phyloP scores from a whole-genome alignment of 2,797 vertebrate genomes.

The Malacoctenus gilli region DNA sequence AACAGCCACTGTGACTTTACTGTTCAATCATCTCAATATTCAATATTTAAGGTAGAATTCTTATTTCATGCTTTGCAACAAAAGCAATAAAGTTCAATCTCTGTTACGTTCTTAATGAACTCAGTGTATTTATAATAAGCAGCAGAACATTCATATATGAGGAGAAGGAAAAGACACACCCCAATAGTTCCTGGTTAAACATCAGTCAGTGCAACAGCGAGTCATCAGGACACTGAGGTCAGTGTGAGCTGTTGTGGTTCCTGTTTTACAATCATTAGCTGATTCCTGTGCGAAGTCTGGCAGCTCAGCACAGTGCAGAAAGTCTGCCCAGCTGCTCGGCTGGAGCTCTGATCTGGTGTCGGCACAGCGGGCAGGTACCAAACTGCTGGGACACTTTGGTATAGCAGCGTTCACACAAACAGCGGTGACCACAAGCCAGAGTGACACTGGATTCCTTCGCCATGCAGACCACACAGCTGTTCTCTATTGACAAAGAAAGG shows the following conservation, averaged over 20 bases:
- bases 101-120: too few species aligned
- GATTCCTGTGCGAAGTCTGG: not conserved
- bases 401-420: slow-evolving; percentile 76
- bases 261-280: not conserved
- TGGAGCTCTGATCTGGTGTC: slow-evolving; percentile 20
- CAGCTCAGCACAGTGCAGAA: not conserved
- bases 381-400: slow-evolving; percentile 55
- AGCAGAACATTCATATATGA: not conserved
- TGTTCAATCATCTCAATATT: too few species aligned
- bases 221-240: not conserved
- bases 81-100: too few species aligned
- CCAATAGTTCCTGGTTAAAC: not conserved
- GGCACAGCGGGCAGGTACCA: slow-evolving; percentile 84
- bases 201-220: not conserved
- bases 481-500: slow-evolving; percentile 35
- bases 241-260: too few species aligned
- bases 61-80: too few species aligned
- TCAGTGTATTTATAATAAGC: not conserved
- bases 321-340: accelerated
- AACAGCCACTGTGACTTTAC: too few species aligned
- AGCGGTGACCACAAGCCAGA: slow-evolving; percentile 80
- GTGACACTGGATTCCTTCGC: slow-evolving; percentile 18
- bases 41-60: too few species aligned
- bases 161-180: not conserved
- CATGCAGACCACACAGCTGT: slow-evolving; percentile 77